phyloP scores from a whole-genome alignment of 1,140 invertebrate species.

The Drosophila aff. region DNA sequence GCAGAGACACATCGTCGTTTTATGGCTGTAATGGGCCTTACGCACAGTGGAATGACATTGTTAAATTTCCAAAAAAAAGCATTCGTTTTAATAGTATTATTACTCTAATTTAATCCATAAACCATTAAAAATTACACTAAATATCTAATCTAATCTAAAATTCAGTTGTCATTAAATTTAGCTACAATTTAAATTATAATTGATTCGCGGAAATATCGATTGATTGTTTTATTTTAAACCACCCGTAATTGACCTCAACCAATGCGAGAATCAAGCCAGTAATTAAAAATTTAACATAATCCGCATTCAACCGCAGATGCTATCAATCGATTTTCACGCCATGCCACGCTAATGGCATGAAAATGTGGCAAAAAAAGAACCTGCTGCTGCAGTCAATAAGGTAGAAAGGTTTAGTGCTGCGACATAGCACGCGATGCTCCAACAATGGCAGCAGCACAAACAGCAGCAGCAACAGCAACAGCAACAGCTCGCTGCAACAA shows the following conservation, averaged over 20 bases:
- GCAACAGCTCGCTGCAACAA: slow-evolving; percentile 25
- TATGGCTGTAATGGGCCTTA: slow-evolving; percentile 54
- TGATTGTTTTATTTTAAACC: slow-evolving; percentile 26
- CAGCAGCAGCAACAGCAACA: neutral
- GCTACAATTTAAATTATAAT: neutral
- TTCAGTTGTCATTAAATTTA: neutral
- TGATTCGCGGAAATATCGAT: slow-evolving; percentile 9
- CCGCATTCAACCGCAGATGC: slow-evolving; percentile 28
- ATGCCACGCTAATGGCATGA: slow-evolving; percentile 43
- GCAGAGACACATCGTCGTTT: slow-evolving; percentile 48
- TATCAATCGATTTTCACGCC: slow-evolving; percentile 58
- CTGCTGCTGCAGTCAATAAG: slow-evolving; percentile 40
- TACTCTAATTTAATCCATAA: neutral
- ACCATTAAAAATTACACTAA: neutral
- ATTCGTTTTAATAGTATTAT: neutral
- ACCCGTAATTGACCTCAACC: slow-evolving; percentile 15
- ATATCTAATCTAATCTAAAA: neutral
- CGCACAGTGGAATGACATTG: slow-evolving; percentile 21
- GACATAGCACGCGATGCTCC: slow-evolving; percentile 19
- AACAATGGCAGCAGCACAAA: slow-evolving; percentile 5
- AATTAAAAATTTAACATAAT: slow-evolving; percentile 39
- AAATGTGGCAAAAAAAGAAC: slow-evolving; percentile 34
- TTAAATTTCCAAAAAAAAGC: too few species aligned
- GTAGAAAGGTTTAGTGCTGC: slow-evolving; percentile 30
- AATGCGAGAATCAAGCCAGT: slow-evolving; percentile 14